These are phyloP conservation scores for Arctia plantaginis DNA, from an alignment of 2,888 invertebrate species.

Conservation along the genomic window DNA sequence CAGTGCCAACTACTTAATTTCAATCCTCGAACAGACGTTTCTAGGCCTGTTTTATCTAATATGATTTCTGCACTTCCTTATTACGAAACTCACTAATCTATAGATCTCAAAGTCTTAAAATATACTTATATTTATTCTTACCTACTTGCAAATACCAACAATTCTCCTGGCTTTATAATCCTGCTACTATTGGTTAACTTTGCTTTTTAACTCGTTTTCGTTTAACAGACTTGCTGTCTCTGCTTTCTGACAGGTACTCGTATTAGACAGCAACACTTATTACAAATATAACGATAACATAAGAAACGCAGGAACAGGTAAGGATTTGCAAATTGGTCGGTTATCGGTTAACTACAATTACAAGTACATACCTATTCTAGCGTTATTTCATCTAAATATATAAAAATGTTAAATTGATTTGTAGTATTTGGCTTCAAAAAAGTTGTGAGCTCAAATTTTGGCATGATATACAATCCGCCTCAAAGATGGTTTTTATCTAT, in stretches of 20 bases:
- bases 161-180: background rate
- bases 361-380: too few species aligned
- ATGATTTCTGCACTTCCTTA: conserved; percentile 21
- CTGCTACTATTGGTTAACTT: background rate
- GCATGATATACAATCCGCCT: too few species aligned
- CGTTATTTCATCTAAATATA: too few species aligned
- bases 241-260: background rate
- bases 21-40: conserved; percentile 50
- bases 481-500: too few species aligned
- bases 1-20: conserved; percentile 76
- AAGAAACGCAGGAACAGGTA: too few species aligned
- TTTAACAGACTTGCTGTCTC: background rate
- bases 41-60: conserved; percentile 19
- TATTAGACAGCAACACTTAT: too few species aligned
- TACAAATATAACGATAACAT: too few species aligned
- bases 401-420: too few species aligned
- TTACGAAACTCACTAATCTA: background rate
- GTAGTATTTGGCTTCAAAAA: too few species aligned
- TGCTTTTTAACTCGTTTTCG: background rate
- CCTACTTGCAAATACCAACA: background rate
- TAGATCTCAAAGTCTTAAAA: background rate
- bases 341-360: too few species aligned
- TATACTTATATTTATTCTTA: background rate
- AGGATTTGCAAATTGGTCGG: too few species aligned
- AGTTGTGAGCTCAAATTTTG: too few species aligned